phyloP scores from a whole-genome alignment of 2,888 invertebrate species.

The Lacanobia oleracea region DNA sequence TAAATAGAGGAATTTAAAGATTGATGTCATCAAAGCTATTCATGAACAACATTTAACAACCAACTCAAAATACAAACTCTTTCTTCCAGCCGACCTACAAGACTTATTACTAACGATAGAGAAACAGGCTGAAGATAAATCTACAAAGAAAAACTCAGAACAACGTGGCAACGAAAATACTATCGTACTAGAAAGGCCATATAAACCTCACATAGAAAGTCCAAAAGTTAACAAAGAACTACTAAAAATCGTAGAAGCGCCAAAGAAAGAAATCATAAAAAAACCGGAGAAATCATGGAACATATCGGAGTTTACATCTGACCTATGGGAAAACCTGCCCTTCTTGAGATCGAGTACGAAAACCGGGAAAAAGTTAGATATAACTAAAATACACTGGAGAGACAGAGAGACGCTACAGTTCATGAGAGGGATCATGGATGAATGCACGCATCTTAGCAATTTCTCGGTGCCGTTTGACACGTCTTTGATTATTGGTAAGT shows the following conservation, averaged over 20 bases:
- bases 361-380: slow-evolving; percentile 88
- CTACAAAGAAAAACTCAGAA: not conserved
- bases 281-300: slow-evolving; percentile 79
- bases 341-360: slow-evolving; percentile 73
- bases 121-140: slow-evolving; percentile 14
- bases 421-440: slow-evolving; percentile 99
- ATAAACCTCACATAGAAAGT: not conserved
- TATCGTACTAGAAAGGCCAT: not conserved
- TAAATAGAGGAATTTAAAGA: too few species aligned
- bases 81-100: slow-evolving; percentile 46
- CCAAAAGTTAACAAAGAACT: slow-evolving; percentile 13
- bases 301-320: slow-evolving; percentile 81
- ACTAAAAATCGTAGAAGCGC: slow-evolving; percentile 35
- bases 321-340: slow-evolving; percentile 82
- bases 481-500: slow-evolving; percentile 94
- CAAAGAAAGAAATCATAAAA: slow-evolving; percentile 58
- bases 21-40: not conserved
- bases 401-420: slow-evolving; percentile 96
- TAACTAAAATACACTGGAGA: slow-evolving; percentile 92
- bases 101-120: slow-evolving; percentile 16
- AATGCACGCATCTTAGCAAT: slow-evolving; percentile 98
- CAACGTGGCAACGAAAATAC: slow-evolving; percentile 7
- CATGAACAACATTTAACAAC: not conserved
- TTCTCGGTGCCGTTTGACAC: slow-evolving; percentile 97
- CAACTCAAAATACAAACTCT: not conserved